These are phyloP conservation scores for Bucorvus abyssinicus DNA, from an alignment of 2,797 vertebrate species.

Conservation along the genomic window DNA sequence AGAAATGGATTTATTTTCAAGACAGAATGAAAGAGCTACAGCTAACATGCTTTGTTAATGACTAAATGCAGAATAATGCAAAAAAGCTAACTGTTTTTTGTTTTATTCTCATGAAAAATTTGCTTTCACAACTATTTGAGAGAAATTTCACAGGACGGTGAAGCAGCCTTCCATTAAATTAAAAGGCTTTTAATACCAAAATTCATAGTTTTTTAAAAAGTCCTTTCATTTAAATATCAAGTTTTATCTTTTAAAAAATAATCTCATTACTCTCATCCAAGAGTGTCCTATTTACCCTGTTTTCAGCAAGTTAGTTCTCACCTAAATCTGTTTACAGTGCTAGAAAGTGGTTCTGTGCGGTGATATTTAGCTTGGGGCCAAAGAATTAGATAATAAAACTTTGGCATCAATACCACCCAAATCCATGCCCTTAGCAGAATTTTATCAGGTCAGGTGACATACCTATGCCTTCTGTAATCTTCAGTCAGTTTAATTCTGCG, in stretches of 20 bases:
- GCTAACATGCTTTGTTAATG: background rate
- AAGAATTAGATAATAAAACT: background rate
- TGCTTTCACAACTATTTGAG: background rate
- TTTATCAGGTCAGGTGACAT: slow-evolving; percentile 9
- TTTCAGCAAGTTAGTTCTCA: slow-evolving; percentile 8
- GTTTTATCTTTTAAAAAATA: background rate
- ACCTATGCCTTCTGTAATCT: slow-evolving; percentile 87
- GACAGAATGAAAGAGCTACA: background rate
- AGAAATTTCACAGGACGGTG: background rate
- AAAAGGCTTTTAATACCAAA: background rate
- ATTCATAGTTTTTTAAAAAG: background rate
- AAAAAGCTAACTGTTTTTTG: background rate
- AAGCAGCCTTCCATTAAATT: background rate
- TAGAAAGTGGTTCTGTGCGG: background rate
- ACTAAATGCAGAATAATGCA: background rate
- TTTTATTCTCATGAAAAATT: background rate
- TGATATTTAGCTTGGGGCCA: background rate
- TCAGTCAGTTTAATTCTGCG: slow-evolving; percentile 91
- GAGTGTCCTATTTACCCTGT: background rate
- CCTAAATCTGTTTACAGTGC: slow-evolving; percentile 12
- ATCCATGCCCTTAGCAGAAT: slow-evolving; percentile 4
- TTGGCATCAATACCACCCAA: background rate
- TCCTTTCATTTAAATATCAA: background rate
- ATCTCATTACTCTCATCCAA: background rate
- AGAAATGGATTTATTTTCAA: background rate